Evolutionary conservation across 2,797 vertebrate species (phyloP).

Genomic region (Chromis chromis): DNA sequence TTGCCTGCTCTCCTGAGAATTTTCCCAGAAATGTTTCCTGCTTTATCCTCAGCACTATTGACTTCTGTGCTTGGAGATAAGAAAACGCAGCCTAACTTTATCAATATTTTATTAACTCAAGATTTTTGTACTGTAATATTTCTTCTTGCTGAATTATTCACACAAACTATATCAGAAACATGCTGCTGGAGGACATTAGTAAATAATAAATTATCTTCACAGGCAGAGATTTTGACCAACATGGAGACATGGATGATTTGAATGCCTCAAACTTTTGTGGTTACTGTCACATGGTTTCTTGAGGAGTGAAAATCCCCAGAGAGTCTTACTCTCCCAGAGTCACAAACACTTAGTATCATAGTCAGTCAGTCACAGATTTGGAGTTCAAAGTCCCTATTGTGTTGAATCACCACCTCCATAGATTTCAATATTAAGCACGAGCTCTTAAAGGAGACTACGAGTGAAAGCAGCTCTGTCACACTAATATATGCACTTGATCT

Average conservation of each 20-base stretch:
- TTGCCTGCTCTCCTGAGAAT: conserved; percentile 33
- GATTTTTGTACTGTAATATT: conserved; percentile 11
- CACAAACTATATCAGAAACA: conserved; percentile 9
- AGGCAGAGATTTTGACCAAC: background rate
- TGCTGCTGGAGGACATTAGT: background rate
- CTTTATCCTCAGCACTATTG: conserved; percentile 20
- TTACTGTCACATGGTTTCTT: background rate
- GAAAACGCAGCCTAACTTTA: background rate
- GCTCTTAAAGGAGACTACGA: background rate
- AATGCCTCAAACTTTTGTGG: background rate
- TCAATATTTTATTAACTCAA: conserved; percentile 22
- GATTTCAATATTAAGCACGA: background rate
- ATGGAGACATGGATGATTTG: background rate
- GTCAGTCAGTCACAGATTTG: background rate
- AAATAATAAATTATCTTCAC: conserved; percentile 15
- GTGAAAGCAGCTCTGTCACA: background rate
- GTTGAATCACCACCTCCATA: conserved; percentile 17
- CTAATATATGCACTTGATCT: background rate
- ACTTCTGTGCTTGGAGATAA: background rate
- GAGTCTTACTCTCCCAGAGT: background rate
- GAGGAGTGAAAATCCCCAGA: background rate
- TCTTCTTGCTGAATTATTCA: conserved; percentile 37
- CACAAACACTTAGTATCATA: background rate
- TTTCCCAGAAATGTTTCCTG: conserved; percentile 22
- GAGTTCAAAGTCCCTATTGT: conserved; percentile 9